Percentiles rank a stretch among this genome's conserved stretches.
Conservation (phyloP, 2,113 vertebrate genomes). For the Stigmatopora argus region DNA sequence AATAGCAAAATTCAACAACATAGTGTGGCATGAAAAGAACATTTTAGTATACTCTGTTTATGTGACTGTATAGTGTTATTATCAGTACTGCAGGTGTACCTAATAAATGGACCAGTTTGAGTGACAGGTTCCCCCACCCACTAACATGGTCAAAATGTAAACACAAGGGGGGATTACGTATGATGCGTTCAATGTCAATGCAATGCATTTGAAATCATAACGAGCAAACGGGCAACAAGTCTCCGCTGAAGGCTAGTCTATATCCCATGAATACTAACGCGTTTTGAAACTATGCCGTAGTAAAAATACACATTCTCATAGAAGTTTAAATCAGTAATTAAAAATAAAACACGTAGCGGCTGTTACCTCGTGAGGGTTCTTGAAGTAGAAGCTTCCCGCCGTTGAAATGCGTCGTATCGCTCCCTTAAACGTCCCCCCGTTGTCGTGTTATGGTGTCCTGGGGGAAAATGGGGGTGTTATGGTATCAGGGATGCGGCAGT, state of each 20-base stretch:
- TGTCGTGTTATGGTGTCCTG: not conserved
- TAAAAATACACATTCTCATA: too few species aligned
- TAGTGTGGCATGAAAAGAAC: not conserved
- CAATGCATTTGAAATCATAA: not conserved
- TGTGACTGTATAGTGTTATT: not conserved
- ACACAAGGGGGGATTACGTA: not conserved
- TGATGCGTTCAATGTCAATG: not conserved
- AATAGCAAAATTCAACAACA: not conserved
- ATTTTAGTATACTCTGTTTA: not conserved
- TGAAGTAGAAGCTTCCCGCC: not conserved
- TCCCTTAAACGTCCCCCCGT: not conserved
- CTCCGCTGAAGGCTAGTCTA: not conserved
- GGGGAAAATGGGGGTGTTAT: not conserved
- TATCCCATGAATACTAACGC: not conserved
- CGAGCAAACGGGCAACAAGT: slow-evolving; percentile 6
- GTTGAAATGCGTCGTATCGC: not conserved
- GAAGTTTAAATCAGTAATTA: not conserved
- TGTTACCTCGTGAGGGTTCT: slow-evolving; percentile 1
- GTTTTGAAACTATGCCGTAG: not conserved
- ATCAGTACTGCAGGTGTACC: not conserved
- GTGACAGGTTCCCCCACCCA: not conserved
- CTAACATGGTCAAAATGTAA: not conserved
- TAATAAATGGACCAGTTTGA: not conserved
- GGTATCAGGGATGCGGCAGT: not conserved
- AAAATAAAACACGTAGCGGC: not conserved